Conservation (phyloP, 1,140 invertebrate genomes). For the Ridgeia piscesae region DNA sequence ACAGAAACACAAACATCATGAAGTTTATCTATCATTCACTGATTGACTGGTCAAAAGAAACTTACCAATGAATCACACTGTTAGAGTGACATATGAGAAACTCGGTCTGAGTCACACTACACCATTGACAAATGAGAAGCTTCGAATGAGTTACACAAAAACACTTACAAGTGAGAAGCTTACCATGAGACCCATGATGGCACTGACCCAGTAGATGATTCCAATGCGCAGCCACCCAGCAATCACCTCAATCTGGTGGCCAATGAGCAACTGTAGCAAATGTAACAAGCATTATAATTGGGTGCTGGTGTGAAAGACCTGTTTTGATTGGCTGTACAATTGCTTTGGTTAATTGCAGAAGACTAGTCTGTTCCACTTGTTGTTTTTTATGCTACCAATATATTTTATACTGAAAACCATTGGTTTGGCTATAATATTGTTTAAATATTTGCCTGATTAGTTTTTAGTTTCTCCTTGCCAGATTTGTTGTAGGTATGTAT, state of each 20-base stretch:
- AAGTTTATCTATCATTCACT: neutral
- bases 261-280: slow-evolving; percentile 34
- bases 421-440: neutral
- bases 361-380: neutral
- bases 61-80: neutral
- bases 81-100: neutral
- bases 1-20: too few species aligned
- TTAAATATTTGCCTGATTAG: neutral
- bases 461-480: too few species aligned
- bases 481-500: too few species aligned
- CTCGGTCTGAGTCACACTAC: neutral
- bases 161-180: slow-evolving; percentile 18
- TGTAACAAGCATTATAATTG: neutral
- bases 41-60: neutral
- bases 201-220: slow-evolving; percentile 38
- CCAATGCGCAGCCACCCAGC: slow-evolving; percentile 46
- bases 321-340: neutral
- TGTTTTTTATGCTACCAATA: neutral
- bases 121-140: neutral
- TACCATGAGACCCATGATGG: slow-evolving; percentile 41
- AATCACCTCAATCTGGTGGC: slow-evolving; percentile 42
- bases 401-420: neutral
- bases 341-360: neutral
- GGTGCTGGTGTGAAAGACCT: neutral
- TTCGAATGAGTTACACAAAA: neutral